Base-by-base conservation (phyloP, 2,113 vertebrate species). In the Toxotes jaculatrix region DNA sequence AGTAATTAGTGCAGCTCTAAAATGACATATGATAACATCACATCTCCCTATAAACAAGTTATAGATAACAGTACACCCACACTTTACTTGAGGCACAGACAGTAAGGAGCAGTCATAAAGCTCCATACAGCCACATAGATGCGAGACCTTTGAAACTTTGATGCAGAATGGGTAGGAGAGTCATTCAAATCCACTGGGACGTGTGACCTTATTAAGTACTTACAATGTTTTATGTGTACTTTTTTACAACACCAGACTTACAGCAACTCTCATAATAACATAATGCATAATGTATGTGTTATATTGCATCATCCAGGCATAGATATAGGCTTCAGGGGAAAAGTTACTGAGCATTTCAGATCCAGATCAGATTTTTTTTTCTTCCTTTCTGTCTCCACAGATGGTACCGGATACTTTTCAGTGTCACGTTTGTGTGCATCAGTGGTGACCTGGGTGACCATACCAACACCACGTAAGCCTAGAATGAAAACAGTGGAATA, bases 261-360 rank as follows among this genome's bases (percentile, higher is more conserved):
- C 56, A 45, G 57, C 40, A 53, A 7, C 59, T 69, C 57, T 55
- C 74, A 51, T 51, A 59, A 59, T 40, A 56, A 61, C 67, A 43
- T 21, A 4, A 49, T 70, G 51, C 42, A 70, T 86, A 42, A 77
- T 86, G 70, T n/a, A 42, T 65, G 51, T 42, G 68, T 45, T 75
- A 14, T 32, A 70, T 56, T 61, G 84, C 51, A 63, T 69, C 57
- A 65, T 23, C 70, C 69, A 74, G 69, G 40, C 56, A 1, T 32
- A 31, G 70, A 55, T 27, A 32, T 27, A 32, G 47, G 49, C 79
- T 59, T 59, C 34, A 32, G 69, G 69, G 69, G 69, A 32, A 68
- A 53, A 61, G 27, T 49, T 13, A 17, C 8, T 57, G 69, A 43
- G 74, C 19, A 31, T 55, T 49, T 69, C 84, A 65, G 27, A 55